A percentile compares a stretch with the other conserved stretches of the same genome.
phyloP scores from a whole-genome alignment of 2,888 invertebrate genomes.

The Helleia helle region DNA sequence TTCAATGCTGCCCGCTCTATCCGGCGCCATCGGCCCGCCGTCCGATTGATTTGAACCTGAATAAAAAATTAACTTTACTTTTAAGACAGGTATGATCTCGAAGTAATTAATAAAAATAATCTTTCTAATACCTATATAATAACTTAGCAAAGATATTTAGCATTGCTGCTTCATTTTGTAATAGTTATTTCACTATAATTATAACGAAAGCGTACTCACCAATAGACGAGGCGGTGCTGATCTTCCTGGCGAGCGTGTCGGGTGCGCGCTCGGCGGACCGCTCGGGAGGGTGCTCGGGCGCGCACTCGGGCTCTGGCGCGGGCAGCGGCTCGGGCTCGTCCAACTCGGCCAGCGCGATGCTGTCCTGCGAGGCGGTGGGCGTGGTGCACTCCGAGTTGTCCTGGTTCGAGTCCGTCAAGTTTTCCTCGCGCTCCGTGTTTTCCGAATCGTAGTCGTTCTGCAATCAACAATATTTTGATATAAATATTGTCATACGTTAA shows the following conservation, averaged over 20 bases:
- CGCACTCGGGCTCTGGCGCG: conserved; percentile 36
- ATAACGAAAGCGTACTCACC: conserved; percentile 37
- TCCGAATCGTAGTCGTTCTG: conserved; percentile 70
- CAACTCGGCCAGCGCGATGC: conserved; percentile 53
- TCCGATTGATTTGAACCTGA: conserved; percentile 65
- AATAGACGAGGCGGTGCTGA: conserved; percentile 62
- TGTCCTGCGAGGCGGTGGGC: conserved; percentile 64
- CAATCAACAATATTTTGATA: not conserved
- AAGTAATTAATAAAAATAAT: too few relatives aligned
- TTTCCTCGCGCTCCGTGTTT: conserved; percentile 67
- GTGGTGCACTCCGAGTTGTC: conserved; percentile 72
- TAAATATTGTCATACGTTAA: too few relatives aligned
- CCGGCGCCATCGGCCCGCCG: conserved; percentile 49
- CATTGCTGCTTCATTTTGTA: too few relatives aligned
- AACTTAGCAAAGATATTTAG: too few relatives aligned
- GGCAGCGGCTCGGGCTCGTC: conserved; percentile 33
- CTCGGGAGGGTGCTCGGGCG: conserved; percentile 22
- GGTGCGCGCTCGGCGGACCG: conserved; percentile 12
- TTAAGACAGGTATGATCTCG: too few relatives aligned
- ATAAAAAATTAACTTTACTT: not conserved
- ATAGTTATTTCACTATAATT: too few relatives aligned
- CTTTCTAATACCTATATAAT: too few relatives aligned
- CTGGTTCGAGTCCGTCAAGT: conserved; percentile 67
- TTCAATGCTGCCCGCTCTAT: conserved; percentile 53
- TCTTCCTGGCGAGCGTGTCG: conserved; percentile 44